Percentiles rank a stretch among this genome's conserved stretches.
Evolutionary conservation across 2,888 invertebrate genomes (phyloP).

Genomic region (Harpagoxenus sublaevis): DNA sequence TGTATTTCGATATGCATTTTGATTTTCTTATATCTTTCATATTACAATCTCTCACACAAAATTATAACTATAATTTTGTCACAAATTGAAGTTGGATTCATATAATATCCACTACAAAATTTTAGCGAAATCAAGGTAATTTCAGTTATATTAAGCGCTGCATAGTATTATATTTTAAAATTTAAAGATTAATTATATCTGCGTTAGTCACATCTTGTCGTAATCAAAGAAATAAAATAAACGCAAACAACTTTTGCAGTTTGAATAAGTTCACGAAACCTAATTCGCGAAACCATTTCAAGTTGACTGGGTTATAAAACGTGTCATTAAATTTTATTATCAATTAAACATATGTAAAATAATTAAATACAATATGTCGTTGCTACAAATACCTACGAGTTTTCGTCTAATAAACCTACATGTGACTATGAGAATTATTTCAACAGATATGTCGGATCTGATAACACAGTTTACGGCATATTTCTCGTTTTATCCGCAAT

Average conservation of each 20-base stretch:
- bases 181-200: not conserved
- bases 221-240: no score
- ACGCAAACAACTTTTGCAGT: no score
- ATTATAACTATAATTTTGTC: not conserved
- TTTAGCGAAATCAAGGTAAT: no score
- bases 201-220: not conserved
- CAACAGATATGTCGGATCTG: not conserved
- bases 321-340: not conserved
- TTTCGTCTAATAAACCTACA: not conserved
- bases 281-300: not conserved
- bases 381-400: not conserved
- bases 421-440: not conserved
- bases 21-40: not conserved
- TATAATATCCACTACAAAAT: not conserved
- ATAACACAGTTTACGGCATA: not conserved
- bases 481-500: slow-evolving; percentile 17
- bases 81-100: not conserved
- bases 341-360: not conserved
- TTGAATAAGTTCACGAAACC: no score
- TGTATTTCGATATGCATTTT: not conserved
- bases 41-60: not conserved
- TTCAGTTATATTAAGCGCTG: not conserved
- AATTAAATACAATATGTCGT: not conserved
- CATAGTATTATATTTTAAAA: not conserved
- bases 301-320: not conserved